Evolutionary conservation across 1,140 invertebrate species (phyloP), one percentile per base, ranked within the genome.

Genomic region (Hestina assimilis): DNA sequence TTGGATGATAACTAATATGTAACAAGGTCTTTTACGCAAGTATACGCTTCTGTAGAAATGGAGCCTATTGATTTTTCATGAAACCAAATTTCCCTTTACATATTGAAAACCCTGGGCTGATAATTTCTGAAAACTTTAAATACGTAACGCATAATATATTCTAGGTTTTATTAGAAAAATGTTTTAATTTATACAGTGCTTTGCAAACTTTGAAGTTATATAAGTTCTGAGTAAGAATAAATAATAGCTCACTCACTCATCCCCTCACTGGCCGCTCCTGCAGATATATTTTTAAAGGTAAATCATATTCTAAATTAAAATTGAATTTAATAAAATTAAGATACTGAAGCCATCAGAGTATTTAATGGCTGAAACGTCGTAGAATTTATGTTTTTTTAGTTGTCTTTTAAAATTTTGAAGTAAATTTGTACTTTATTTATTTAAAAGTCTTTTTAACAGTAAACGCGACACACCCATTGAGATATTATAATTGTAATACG

Each of bases 131-230:
- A 38, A 8, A 19, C n/a, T 38, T 17, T 28, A 9, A 28, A n/a
- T n/a, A 7, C n/a, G 8, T 17, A 1, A 14, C n/a, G n/a, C 2
- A 38, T 8, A 7, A 33, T 4, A 11, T 15, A 14, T 33, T 33
- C n/a, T 33, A 33, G 31, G 6, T 33, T 33, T 33, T 35, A 6
- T 38, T 38, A 38, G 17, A 38, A 38, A 38, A 47, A 21, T 20
- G 11, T 7, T 20, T 35, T 33, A 26, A 4, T 6, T 14, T 47
- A 31, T 35, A 29, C 21, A 19, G 17, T 33, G 28, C 17, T 35
- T 26, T 48, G 28, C 29, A 48, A 23, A 35, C 29, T 48, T 33
- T 48, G 33, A 48, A 48, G 33, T 29, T 48, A 29, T 48, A 33
- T 33, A 38, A 48, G 45, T 48, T 12, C 28, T 48, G 21, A 20